Percentiles rank a stretch among this genome's conserved stretches.
These are phyloP conservation scores for Colistium nudipinnis DNA, from an alignment of 2,113 vertebrate genomes.

Conservation along the genomic window DNA sequence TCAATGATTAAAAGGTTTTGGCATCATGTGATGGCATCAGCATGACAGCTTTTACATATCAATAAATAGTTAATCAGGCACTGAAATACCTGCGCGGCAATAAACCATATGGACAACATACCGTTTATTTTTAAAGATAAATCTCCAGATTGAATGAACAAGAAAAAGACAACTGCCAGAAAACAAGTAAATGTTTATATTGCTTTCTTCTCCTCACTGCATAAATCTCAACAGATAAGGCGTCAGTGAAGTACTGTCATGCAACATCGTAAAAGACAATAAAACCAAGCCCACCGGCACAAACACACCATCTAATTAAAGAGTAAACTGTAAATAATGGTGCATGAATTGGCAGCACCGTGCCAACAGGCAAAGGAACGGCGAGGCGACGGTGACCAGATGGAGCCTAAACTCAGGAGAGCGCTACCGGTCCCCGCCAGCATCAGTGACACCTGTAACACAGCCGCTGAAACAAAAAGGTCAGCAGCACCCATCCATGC, in stretches of 20 bases:
- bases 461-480: constrained; percentile 61
- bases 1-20: not conserved
- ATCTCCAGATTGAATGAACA: not conserved
- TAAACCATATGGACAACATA: not conserved
- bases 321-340: constrained; percentile 25
- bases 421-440: constrained; percentile 23
- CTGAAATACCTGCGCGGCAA: no score
- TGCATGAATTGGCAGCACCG: constrained; percentile 15
- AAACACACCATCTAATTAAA: constrained; percentile 39
- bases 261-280: not conserved
- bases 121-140: not conserved
- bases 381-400: constrained; percentile 42
- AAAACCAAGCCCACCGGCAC: constrained; percentile 14
- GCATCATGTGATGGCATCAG: not conserved
- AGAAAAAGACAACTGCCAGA: not conserved
- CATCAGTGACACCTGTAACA: constrained; percentile 57
- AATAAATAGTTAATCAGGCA: no score
- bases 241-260: not conserved
- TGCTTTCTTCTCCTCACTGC: not conserved
- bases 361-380: constrained; percentile 28
- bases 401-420: constrained; percentile 29
- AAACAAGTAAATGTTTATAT: not conserved
- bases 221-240: not conserved
- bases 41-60: not conserved
- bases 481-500: constrained; percentile 57